A percentile compares a stretch with the other conserved stretches of the same genome.
Evolutionary conservation across 2,797 vertebrate genomes (phyloP).

Genomic region (Takifugu ocellatus): DNA sequence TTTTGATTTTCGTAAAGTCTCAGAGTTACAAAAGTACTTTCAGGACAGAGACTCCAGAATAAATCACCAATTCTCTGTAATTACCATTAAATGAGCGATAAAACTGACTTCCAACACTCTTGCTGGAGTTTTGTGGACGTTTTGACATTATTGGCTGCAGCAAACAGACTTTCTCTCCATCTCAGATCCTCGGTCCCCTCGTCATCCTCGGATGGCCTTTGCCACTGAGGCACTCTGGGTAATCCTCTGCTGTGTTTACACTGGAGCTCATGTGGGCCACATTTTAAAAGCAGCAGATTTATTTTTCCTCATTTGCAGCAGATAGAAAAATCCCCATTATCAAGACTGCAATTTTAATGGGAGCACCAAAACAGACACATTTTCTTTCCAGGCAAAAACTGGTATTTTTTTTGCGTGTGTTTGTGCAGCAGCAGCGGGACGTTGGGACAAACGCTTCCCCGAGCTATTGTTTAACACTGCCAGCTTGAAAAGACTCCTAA

Average conservation of each 20-base stretch:
- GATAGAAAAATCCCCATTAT: conserved; percentile 16
- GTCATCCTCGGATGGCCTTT: conserved; percentile 18
- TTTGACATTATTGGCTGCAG: too few relatives aligned
- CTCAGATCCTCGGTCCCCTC: neutral
- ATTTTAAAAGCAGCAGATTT: neutral
- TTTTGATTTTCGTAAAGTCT: too few relatives aligned
- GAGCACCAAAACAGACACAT: conserved; percentile 21
- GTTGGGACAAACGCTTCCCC: conserved; percentile 12
- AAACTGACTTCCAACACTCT: too few relatives aligned
- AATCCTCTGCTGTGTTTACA: conserved; percentile 55
- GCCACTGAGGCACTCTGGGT: conserved; percentile 6
- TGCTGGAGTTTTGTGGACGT: too few relatives aligned
- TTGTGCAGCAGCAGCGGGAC: conserved; percentile 19
- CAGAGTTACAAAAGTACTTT: too few relatives aligned
- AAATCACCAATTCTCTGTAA: too few relatives aligned
- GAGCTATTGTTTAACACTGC: conserved; percentile 25
- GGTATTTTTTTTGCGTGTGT: neutral
- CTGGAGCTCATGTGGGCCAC: conserved; percentile 18
- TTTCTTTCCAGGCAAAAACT: conserved; percentile 15
- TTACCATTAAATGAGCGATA: too few relatives aligned
- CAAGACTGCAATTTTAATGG: conserved; percentile 16
- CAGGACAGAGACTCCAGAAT: too few relatives aligned
- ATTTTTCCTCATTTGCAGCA: conserved; percentile 38
- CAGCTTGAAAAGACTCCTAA: conserved; percentile 28
- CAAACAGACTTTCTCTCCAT: conserved; percentile 20